Evolutionary conservation across 2,888 invertebrate species (phyloP).

Genomic region (Villa cingulata): DNA sequence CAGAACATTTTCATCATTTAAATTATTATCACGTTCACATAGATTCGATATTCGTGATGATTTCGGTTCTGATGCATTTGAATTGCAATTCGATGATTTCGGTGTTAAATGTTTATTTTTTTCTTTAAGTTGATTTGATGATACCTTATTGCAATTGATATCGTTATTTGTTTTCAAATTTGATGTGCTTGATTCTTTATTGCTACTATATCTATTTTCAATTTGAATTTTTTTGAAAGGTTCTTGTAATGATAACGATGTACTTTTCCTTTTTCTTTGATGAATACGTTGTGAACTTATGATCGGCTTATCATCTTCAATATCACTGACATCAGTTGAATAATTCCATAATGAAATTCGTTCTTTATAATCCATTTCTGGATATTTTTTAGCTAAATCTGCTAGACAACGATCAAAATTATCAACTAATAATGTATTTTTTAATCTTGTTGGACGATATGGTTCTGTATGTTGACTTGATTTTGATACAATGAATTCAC

Average conservation of each 20-base stretch:
- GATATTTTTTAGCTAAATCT: conserved; percentile 23
- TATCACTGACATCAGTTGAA: conserved; percentile 23
- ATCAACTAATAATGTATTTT: conserved; percentile 27
- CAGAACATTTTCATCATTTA: conserved; percentile 22
- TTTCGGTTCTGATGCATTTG: too few relatives aligned
- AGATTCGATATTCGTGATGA: too few relatives aligned
- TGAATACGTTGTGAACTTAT: neutral
- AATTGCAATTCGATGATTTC: too few relatives aligned
- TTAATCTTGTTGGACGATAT: conserved; percentile 14
- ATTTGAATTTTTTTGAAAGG: neutral
- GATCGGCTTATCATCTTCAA: conserved; percentile 26
- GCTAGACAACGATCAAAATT: conserved; percentile 27
- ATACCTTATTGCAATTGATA: neutral
- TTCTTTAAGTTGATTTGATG: neutral
- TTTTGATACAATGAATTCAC: conserved; percentile 31
- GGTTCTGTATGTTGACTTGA: conserved; percentile 11
- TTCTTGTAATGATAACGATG: too few relatives aligned
- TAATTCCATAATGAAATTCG: conserved; percentile 27
- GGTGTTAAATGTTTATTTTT: neutral
- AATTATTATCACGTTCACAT: conserved; percentile 16
- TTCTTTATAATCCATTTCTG: conserved; percentile 26
- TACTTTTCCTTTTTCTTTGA: neutral
- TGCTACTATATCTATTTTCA: conserved; percentile 5
- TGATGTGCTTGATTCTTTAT: neutral
- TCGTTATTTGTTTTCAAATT: neutral